Conservation (phyloP, 2,888 invertebrate species). For the Drosophila atripex region DNA sequence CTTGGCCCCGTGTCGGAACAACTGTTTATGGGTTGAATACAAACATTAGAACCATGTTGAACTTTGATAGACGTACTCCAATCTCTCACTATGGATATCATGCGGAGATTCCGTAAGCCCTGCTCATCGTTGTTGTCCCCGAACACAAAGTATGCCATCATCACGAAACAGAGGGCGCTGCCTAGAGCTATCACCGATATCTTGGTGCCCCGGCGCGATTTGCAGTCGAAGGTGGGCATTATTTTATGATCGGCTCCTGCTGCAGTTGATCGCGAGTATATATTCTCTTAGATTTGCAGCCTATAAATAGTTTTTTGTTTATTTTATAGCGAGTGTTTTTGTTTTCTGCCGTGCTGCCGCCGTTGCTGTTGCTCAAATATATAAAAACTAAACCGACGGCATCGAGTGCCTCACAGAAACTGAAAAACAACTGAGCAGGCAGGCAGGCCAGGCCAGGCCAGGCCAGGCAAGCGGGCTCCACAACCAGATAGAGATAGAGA, state of each 20-base stretch:
- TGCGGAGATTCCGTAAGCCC: conserved; percentile 80
- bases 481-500: conserved; percentile 24
- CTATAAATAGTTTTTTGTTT: conserved; percentile 77
- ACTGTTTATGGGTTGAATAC: conserved; percentile 53
- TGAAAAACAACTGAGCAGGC: conserved; percentile 57
- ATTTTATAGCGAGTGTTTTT: conserved; percentile 51
- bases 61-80: background rate
- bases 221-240: conserved; percentile 74
- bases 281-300: conserved; percentile 52
- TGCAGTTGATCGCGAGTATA: conserved; percentile 61
- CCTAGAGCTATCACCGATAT: conserved; percentile 82
- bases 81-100: conserved; percentile 82
- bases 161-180: conserved; percentile 78
- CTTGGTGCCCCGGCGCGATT: conserved; percentile 80
- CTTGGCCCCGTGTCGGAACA: conserved; percentile 83
- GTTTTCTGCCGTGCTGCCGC: conserved; percentile 33
- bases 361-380: conserved; percentile 10
- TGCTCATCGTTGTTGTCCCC: conserved; percentile 82
- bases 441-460: no score
- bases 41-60: background rate
- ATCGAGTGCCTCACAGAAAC: conserved; percentile 56
- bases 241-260: conserved; percentile 42
- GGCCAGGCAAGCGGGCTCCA: conserved; percentile 17
- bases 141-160: conserved; percentile 83
- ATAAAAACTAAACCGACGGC: conserved; percentile 26